A percentile compares a stretch with the other conserved stretches of the same genome.
These are phyloP conservation scores for Lithobates pipiens DNA, from an alignment of 2,797 vertebrate genomes.

Conservation along the genomic window DNA sequence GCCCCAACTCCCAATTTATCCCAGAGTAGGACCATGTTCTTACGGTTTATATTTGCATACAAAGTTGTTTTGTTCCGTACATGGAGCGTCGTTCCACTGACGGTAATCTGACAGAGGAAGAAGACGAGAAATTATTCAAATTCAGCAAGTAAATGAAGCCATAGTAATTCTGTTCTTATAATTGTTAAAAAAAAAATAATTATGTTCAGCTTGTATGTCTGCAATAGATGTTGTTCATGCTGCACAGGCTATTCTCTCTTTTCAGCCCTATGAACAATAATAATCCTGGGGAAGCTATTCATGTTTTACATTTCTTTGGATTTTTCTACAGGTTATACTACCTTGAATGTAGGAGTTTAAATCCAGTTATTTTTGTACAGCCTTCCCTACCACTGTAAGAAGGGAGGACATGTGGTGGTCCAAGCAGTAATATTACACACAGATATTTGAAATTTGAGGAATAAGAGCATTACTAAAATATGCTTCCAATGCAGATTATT, in stretches of 20 bases:
- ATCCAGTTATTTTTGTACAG: no score
- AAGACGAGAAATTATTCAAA: not conserved
- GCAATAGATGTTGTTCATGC: not conserved
- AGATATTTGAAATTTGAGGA: no score
- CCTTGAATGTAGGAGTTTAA: not conserved
- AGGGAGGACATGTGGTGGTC: no score
- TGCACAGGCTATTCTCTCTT: not conserved
- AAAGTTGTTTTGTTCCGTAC: constrained; percentile 57
- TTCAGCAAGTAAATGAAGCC: not conserved
- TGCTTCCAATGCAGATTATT: not conserved
- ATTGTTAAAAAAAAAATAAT: no score
- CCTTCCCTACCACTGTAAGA: no score
- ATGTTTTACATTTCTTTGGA: not conserved
- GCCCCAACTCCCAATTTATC: constrained; percentile 14
- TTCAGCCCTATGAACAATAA: not conserved
- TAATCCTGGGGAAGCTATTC: not conserved
- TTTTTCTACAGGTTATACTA: no score
- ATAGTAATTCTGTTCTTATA: no score
- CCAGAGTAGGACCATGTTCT: constrained; percentile 11
- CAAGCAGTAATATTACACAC: not conserved
- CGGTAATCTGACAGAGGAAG: constrained; percentile 59
- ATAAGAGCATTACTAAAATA: no score
- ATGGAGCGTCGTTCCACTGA: constrained; percentile 59
- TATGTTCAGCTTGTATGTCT: not conserved
- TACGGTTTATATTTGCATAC: constrained; percentile 67